Evolutionary conservation across 2,888 invertebrate genomes (phyloP).

Genomic region (Melipona beecheii): DNA sequence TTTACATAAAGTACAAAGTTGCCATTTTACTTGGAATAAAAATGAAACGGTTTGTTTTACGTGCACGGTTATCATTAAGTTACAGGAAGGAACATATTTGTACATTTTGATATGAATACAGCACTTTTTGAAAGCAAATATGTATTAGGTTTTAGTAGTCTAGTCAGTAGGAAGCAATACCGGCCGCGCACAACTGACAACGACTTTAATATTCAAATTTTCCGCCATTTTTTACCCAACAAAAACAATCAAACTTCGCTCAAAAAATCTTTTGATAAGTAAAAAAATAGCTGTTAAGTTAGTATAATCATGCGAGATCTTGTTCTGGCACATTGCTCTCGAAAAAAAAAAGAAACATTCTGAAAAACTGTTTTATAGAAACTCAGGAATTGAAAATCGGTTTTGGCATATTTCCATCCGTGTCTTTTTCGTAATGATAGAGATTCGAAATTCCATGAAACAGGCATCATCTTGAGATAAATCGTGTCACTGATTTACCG

Average conservation of each 20-base stretch:
- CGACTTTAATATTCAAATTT: constrained; percentile 76
- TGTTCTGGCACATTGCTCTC: constrained; percentile 53
- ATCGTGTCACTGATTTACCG: constrained; percentile 62
- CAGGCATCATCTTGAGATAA: constrained; percentile 57
- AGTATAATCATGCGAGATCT: constrained; percentile 69
- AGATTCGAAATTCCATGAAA: constrained; percentile 50
- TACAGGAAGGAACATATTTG: constrained; percentile 53
- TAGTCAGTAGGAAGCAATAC: constrained; percentile 77
- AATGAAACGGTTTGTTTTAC: constrained; percentile 32
- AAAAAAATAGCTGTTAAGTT: constrained; percentile 74
- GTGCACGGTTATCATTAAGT: constrained; percentile 38
- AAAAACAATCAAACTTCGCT: constrained; percentile 81
- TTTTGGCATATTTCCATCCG: constrained; percentile 52
- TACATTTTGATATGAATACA: constrained; percentile 72
- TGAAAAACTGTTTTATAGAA: constrained; percentile 38
- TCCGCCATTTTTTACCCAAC: constrained; percentile 77
- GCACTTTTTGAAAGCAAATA: constrained; percentile 67
- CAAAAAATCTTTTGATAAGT: constrained; percentile 77
- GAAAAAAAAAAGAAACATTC: constrained; percentile 31
- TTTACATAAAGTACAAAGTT: constrained; percentile 42
- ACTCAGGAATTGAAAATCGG: constrained; percentile 72
- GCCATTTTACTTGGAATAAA: constrained; percentile 39
- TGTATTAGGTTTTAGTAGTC: constrained; percentile 66
- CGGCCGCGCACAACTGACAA: constrained; percentile 80
- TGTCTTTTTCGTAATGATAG: constrained; percentile 55